These are phyloP conservation scores for Heteropelma amictum DNA, from an alignment of 2,888 invertebrate species.

Conservation along the genomic window DNA sequence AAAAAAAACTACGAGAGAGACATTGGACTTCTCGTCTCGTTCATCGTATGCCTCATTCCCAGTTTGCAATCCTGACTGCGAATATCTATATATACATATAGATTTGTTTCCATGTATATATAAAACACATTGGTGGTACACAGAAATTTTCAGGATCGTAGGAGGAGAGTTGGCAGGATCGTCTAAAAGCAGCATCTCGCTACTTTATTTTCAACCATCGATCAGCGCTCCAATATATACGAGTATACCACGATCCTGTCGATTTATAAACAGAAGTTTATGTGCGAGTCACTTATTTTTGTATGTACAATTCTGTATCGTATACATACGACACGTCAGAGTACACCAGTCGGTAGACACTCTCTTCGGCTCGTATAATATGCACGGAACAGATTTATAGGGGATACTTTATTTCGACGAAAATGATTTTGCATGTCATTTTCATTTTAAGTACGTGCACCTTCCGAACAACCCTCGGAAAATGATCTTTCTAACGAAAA, in stretches of 20 bases:
- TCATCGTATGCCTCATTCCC: constrained; percentile 9
- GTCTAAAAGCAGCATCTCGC: constrained; percentile 45
- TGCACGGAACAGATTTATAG: too few species aligned
- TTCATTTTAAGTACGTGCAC: too few species aligned
- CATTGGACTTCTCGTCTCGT: constrained; percentile 8
- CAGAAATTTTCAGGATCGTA: background rate
- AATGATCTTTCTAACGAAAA: too few species aligned
- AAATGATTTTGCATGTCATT: too few species aligned
- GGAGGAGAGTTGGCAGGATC: constrained; percentile 26
- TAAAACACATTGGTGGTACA: background rate
- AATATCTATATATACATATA: background rate
- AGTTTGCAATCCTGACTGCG: background rate
- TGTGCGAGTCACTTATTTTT: constrained; percentile 9
- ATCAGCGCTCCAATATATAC: constrained; percentile 31
- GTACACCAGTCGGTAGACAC: too few species aligned
- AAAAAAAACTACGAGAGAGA: background rate
- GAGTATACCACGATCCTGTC: constrained; percentile 9
- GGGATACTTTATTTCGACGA: too few species aligned
- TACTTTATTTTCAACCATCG: constrained; percentile 54
- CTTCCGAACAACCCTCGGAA: too few species aligned
- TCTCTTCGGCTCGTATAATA: too few species aligned
- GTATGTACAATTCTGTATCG: constrained; percentile 24
- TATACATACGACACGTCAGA: too few species aligned
- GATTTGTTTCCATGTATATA: background rate
- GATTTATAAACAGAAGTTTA: background rate